These are phyloP conservation scores for Microplitis manilae DNA, from an alignment of 2,888 invertebrate species.

Conservation along the genomic window DNA sequence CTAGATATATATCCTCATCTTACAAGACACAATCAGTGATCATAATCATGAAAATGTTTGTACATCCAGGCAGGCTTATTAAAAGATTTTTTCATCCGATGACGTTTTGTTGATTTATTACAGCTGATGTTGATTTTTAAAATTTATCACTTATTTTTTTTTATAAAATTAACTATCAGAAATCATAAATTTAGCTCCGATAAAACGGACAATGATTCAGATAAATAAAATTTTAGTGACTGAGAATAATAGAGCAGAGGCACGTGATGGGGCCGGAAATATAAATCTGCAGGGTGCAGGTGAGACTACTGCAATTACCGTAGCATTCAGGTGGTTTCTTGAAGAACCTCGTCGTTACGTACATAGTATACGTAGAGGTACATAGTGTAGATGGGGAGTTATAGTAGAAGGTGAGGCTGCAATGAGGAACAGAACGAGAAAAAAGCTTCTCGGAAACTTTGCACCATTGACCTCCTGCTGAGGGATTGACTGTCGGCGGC, in stretches of 20 bases:
- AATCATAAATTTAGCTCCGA: neutral
- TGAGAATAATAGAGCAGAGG: neutral
- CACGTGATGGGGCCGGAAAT: conserved; percentile 54
- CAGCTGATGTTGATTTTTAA: no score
- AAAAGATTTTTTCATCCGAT: neutral
- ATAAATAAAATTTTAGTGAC: neutral
- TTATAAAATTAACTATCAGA: no score
- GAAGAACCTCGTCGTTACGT: conserved; percentile 31
- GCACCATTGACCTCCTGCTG: conserved; percentile 55
- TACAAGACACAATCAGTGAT: neutral
- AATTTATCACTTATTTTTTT: no score
- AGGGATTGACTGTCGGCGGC: conserved; percentile 51
- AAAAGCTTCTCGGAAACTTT: conserved; percentile 50
- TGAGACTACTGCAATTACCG: conserved; percentile 57
- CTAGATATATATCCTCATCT: neutral
- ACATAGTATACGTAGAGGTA: conserved; percentile 4
- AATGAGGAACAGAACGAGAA: conserved; percentile 35
- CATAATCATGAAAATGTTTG: neutral
- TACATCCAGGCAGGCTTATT: neutral
- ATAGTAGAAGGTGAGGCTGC: conserved; percentile 3
- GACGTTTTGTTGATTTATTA: neutral
- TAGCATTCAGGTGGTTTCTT: conserved; percentile 52
- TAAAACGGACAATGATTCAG: neutral
- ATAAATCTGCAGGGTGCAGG: conserved; percentile 58
- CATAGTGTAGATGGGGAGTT: conserved; percentile 30